Conservation (phyloP, 2,888 invertebrate species). For the Philhelius pedissequus region DNA sequence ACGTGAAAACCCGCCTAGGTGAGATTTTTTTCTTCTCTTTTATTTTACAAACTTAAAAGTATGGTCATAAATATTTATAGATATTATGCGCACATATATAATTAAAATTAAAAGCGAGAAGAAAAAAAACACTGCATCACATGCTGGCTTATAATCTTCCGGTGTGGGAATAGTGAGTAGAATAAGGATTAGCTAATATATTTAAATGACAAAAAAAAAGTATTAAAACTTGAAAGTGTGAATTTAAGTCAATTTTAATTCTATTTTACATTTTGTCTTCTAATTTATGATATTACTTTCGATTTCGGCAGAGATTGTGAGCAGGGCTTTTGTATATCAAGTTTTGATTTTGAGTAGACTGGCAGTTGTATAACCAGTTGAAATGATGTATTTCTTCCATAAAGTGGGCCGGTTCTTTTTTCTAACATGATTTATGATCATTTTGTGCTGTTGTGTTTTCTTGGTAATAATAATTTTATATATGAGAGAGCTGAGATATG, state of each 20-base stretch:
- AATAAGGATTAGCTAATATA: constrained; percentile 55
- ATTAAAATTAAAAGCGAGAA: constrained; percentile 32
- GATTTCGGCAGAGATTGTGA: constrained; percentile 31
- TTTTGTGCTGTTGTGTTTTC: constrained; percentile 1
- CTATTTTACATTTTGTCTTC: constrained; percentile 9
- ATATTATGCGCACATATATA: constrained; percentile 59
- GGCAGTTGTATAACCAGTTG: neutral
- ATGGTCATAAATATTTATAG: constrained; percentile 67
- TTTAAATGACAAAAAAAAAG: neutral
- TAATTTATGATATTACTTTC: constrained; percentile 44
- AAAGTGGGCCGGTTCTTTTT: neutral
- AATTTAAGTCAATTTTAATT: constrained; percentile 18
- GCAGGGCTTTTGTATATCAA: constrained; percentile 6
- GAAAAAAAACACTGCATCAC: constrained; percentile 32
- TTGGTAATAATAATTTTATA: neutral
- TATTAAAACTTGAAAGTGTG: constrained; percentile 3
- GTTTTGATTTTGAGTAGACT: neutral
- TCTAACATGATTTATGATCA: constrained; percentile 2
- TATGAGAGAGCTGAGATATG: neutral
- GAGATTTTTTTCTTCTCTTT: constrained; percentile 36
- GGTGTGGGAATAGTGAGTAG: constrained; percentile 56
- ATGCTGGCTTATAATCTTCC: constrained; percentile 49
- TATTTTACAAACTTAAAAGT: constrained; percentile 45
- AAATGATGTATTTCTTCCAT: neutral
- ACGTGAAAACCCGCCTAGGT: constrained; percentile 60